Evolutionary conservation across 2,888 invertebrate genomes (phyloP).

Genomic region (Dendrolimus houi): DNA sequence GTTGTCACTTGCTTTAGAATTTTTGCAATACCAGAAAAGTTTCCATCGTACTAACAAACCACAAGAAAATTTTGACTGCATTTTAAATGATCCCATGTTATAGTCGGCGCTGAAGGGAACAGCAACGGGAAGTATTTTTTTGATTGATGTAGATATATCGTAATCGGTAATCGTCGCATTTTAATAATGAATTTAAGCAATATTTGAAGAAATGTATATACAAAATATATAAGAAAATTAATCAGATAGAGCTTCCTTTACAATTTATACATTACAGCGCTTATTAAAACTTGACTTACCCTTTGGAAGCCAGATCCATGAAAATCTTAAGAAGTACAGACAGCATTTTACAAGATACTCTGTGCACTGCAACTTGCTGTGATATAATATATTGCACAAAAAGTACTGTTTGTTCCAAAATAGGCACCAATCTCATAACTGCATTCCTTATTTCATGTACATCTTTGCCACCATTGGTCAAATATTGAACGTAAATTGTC

Average conservation of each 20-base stretch:
- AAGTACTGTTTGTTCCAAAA: slow-evolving; percentile 85
- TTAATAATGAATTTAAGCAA: background rate
- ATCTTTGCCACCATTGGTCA: slow-evolving; percentile 31
- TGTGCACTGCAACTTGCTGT: slow-evolving; percentile 86
- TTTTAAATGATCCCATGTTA: no score
- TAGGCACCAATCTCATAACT: slow-evolving; percentile 74
- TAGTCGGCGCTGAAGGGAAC: no score
- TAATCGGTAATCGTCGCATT: background rate
- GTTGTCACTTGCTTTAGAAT: no score
- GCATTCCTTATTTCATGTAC: slow-evolving; percentile 39
- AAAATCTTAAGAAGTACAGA: slow-evolving; percentile 90
- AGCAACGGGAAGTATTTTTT: no score
- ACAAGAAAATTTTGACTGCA: no score
- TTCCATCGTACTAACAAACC: no score
- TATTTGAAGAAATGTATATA: background rate
- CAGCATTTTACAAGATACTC: slow-evolving; percentile 88
- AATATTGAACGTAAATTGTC: slow-evolving; percentile 52
- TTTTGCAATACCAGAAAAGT: no score
- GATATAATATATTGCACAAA: slow-evolving; percentile 87
- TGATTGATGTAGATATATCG: no score
- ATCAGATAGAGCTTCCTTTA: no score
- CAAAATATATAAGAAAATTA: background rate
- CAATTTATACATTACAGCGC: no score
- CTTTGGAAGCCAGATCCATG: slow-evolving; percentile 84
- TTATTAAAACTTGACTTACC: slow-evolving; percentile 56